Conservation (phyloP, 2,113 vertebrate species). For the Balaenoptera acutorostrata region DNA sequence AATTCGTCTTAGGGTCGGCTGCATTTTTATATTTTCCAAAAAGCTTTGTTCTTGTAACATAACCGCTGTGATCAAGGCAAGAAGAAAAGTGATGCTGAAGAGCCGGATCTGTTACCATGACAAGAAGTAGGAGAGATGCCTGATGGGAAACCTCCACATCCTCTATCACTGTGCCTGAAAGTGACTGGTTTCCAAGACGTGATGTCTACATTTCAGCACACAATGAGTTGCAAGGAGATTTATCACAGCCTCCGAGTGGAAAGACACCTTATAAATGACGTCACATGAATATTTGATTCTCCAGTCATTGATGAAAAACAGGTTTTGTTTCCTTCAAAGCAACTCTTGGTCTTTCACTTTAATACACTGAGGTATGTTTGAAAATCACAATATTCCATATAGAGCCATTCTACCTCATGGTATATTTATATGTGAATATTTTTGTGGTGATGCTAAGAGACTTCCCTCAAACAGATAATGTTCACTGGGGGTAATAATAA, state of each 20-base stretch:
- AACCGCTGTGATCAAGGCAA: not conserved
- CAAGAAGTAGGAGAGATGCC: not conserved
- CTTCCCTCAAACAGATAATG: not conserved
- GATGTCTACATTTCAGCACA: fast-evolving
- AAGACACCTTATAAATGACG: not conserved
- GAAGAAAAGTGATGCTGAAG: not conserved
- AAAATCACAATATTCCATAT: not conserved
- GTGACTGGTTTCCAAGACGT: not conserved
- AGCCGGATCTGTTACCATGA: not conserved
- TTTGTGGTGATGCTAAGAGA: not conserved
- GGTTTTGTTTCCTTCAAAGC: not conserved
- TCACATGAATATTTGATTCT: not conserved
- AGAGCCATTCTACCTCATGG: not conserved
- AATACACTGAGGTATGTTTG: not conserved
- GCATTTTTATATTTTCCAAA: not conserved
- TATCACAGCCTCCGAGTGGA: not conserved
- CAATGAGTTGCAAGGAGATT: not conserved
- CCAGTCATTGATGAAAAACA: not conserved
- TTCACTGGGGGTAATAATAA: not conserved
- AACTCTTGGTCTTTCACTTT: not conserved
- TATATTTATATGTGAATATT: not conserved
- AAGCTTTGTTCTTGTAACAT: conserved; percentile 5
- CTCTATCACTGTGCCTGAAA: fast-evolving
- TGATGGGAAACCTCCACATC: not conserved
- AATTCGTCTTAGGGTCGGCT: not conserved